Conservation (phyloP, 2,888 invertebrate species). For the Xanthorhoe designata region DNA sequence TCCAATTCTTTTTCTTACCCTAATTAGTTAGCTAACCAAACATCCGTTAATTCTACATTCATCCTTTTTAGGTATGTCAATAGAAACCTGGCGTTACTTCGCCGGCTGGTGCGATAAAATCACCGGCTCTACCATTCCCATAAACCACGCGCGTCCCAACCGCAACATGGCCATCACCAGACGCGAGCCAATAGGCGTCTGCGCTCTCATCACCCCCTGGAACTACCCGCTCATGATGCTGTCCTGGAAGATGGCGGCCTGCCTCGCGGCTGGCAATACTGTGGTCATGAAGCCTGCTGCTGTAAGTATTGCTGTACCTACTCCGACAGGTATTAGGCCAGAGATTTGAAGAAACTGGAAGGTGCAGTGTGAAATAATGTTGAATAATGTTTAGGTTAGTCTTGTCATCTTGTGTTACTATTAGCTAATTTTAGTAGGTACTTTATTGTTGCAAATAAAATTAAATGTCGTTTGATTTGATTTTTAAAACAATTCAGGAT, state of each 20-base stretch:
- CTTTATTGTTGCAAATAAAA: no score
- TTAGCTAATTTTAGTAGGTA: no score
- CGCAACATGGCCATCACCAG: constrained; percentile 94
- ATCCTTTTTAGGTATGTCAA: constrained; percentile 92
- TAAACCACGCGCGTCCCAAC: constrained; percentile 96
- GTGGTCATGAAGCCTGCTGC: constrained; percentile 98
- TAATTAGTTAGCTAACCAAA: no score
- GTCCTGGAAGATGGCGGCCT: constrained; percentile 99
- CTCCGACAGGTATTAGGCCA: no score
- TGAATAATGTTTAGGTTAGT: no score
- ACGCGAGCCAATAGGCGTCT: constrained; percentile 97
- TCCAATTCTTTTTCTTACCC: no score
- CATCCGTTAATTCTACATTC: no score
- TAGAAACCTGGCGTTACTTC: constrained; percentile 98
- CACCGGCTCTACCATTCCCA: constrained; percentile 95
- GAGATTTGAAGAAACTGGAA: no score
- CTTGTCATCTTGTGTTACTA: no score
- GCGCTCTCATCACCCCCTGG: constrained; percentile 97
- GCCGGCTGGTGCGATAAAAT: constrained; percentile 99
- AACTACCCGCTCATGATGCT: constrained; percentile 99
- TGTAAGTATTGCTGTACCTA: constrained; percentile 73
- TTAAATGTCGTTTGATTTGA: no score
- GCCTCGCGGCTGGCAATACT: constrained; percentile 98
- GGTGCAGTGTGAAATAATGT: no score
- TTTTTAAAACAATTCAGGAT: no score